Base-by-base conservation (phyloP, 2,888 invertebrate genomes). In the Tiphia femorata region DNA sequence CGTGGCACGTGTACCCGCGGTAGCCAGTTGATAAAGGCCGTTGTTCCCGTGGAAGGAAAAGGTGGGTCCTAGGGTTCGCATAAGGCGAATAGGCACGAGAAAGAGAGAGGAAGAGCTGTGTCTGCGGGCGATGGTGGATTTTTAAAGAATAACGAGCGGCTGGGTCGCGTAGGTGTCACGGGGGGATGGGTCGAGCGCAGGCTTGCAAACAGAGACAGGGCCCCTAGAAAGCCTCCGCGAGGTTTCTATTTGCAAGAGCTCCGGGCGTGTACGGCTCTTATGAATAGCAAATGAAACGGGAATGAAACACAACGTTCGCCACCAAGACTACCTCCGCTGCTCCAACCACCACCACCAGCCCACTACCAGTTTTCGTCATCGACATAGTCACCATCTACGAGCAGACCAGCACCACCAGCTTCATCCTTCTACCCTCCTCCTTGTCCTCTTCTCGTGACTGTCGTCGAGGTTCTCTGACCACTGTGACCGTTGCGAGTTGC, bases 261-360 rank as follows among this genome's bases (percentile, higher is more conserved):
- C 30, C 25, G 21, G 40, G 42, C n/a, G 41, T 42, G 30, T 10
- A 17, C 8, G 19, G 42, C 47, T 47, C 50, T 60, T 60, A 55
- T 60, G 61, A 61, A 61, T 61, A 60, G 60, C 50, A 61, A 61
- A 61, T 60, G 60, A 50, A 50, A 61, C 38, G 50, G 29, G 54
- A 53, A 54, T 49, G 43, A 54, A 47, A 21, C 30, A 30, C 43
- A 44, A 16, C 16, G 20, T 37, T 37, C 35, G 25, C n/a, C n/a
- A n/a, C n/a, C n/a, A n/a, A n/a, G n/a, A n/a, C n/a, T n/a, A n/a
- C n/a, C n/a, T n/a, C n/a, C n/a, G n/a, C n/a, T n/a, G n/a, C n/a
- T n/a, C n/a, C n/a, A n/a, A n/a, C n/a, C n/a, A n/a, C n/a, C n/a
- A n/a, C n/a, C n/a, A n/a, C n/a, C n/a, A n/a, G n/a, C n/a, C n/a